Evolutionary conservation across 2,888 invertebrate species (phyloP).

Genomic region (Pyrrhosoma nymphula): DNA sequence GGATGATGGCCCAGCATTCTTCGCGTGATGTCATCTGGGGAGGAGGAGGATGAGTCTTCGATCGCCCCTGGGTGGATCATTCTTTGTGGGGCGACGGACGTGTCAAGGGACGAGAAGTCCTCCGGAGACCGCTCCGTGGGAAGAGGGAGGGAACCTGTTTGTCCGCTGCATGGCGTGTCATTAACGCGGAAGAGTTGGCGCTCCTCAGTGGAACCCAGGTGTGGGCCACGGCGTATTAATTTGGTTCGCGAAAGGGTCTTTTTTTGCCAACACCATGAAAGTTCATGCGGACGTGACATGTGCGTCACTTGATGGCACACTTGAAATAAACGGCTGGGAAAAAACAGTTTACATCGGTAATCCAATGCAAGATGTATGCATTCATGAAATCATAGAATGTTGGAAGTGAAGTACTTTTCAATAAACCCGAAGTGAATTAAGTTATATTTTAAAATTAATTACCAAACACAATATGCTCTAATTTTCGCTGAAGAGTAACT

Average conservation of each 20-base stretch:
- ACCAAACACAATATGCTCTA: no score
- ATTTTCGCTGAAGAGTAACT: no score
- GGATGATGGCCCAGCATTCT: background rate
- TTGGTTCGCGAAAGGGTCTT: background rate
- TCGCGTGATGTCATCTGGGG: background rate
- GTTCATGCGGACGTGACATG: no score
- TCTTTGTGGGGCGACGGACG: background rate
- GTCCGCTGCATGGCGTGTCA: background rate
- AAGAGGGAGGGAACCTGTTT: background rate
- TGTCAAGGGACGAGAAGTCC: background rate
- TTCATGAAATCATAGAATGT: no score
- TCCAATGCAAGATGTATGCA: no score
- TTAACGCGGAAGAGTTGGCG: background rate
- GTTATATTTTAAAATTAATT: no score
- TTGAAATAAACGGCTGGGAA: no score
- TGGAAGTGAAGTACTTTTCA: no score
- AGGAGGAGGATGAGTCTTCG: background rate
- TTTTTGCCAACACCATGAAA: no score
- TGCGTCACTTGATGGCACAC: no score
- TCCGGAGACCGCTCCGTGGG: background rate
- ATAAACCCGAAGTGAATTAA: no score
- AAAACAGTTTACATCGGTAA: no score
- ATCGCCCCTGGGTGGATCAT: background rate
- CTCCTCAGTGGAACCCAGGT: background rate
- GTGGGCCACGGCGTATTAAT: background rate